Conservation (phyloP, 2,113 vertebrate genomes). For the Chrysemys picta region DNA sequence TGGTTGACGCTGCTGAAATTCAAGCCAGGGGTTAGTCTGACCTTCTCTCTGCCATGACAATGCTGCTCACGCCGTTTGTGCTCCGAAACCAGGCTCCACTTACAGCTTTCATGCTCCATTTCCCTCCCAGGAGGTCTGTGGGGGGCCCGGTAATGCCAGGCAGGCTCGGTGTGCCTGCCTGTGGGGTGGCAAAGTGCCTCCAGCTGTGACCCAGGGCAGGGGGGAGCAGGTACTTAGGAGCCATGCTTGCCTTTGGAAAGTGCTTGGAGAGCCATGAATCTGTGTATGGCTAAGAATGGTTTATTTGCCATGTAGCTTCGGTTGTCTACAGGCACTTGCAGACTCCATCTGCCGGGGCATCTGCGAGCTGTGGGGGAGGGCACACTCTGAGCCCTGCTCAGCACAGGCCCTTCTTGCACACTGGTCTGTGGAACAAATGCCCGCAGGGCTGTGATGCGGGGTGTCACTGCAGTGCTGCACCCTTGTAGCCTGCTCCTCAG, state of each 20-base stretch:
- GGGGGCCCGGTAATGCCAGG: background rate
- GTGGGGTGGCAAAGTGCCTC: background rate
- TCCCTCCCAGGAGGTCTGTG: background rate
- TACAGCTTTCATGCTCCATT: slow-evolving; percentile 7
- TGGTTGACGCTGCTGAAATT: background rate
- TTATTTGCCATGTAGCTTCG: too few relatives aligned
- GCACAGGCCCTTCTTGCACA: background rate
- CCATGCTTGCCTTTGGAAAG: background rate
- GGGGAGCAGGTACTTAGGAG: fast-evolving
- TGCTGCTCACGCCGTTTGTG: background rate
- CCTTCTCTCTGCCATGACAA: background rate
- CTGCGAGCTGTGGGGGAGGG: too few relatives aligned
- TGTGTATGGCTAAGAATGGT: too few relatives aligned
- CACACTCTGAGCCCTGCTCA: background rate
- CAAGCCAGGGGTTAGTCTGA: background rate
- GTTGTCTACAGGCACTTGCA: too few relatives aligned
- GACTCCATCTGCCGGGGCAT: too few relatives aligned
- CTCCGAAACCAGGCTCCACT: background rate
- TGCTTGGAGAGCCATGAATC: fast-evolving
- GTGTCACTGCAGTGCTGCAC: too few relatives aligned
- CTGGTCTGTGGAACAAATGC: background rate
- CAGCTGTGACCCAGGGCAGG: background rate
- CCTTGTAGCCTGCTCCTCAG: background rate
- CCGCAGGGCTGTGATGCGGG: background rate
- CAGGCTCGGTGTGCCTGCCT: background rate